Evolutionary conservation across 1,140 invertebrate species (phyloP).

Genomic region (Kradibia gibbosae): DNA sequence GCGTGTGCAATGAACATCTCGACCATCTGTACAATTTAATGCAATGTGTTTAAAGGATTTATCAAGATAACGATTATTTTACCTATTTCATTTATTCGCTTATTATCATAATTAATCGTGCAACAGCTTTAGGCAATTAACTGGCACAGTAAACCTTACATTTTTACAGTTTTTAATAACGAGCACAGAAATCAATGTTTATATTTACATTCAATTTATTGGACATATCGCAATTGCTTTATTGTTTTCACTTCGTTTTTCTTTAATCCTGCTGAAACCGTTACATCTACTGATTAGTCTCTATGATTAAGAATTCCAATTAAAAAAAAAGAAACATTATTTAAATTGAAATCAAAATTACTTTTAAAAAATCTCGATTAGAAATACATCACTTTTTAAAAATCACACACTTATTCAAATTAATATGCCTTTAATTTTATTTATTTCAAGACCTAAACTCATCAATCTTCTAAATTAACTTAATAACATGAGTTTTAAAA

Average conservation of each 20-base stretch:
- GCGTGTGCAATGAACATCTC: background rate
- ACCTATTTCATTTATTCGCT: slow-evolving; percentile 6
- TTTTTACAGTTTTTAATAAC: background rate
- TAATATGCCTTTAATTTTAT: no score
- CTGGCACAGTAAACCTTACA: background rate
- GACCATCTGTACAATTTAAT: background rate
- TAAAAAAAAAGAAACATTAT: no score
- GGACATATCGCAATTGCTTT: background rate
- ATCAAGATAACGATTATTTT: slow-evolving; percentile 1
- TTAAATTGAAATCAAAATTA: no score
- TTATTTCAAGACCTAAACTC: no score
- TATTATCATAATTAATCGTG: background rate
- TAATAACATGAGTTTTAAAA: no score
- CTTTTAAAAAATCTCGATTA: no score
- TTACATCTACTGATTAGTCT: no score
- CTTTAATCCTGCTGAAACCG: no score
- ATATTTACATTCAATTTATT: background rate
- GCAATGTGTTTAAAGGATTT: background rate
- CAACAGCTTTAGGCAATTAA: background rate
- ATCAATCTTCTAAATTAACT: no score
- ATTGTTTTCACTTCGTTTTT: background rate
- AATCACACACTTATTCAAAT: no score
- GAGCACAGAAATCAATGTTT: background rate
- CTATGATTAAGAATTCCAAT: no score
- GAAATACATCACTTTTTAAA: no score